Conservation (phyloP, 2,888 invertebrate species). For the Mantis religiosa region DNA sequence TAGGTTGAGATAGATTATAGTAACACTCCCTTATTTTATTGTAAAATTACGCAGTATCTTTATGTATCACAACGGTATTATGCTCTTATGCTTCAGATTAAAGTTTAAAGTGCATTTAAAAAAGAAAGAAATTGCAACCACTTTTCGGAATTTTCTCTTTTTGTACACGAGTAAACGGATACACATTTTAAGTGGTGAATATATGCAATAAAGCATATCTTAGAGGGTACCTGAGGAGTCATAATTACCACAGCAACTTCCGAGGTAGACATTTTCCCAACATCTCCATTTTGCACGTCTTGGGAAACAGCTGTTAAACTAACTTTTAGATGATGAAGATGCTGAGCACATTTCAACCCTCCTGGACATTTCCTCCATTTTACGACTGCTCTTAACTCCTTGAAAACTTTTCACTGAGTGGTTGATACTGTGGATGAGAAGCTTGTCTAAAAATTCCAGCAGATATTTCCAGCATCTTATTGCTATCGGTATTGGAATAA, state of each 20-base stretch:
- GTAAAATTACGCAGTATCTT: no score
- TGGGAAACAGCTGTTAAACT: background rate
- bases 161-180: no score
- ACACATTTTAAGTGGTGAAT: no score
- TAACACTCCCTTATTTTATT: no score
- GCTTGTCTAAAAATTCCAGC: background rate
- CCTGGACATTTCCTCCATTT: background rate
- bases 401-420: background rate
- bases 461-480: background rate
- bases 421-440: background rate
- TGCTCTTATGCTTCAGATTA: no score
- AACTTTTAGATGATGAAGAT: background rate
- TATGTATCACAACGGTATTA: no score
- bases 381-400: background rate
- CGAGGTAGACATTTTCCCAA: background rate
- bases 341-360: background rate
- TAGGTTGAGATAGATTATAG: no score
- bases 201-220: no score
- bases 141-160: no score
- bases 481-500: background rate
- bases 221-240: no score
- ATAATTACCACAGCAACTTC: background rate
- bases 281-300: background rate
- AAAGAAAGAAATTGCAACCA: no score
- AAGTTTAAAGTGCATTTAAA: no score